These are phyloP conservation scores for Drosophila gaucha DNA, from an alignment of 2,888 invertebrate species.

Conservation along the genomic window DNA sequence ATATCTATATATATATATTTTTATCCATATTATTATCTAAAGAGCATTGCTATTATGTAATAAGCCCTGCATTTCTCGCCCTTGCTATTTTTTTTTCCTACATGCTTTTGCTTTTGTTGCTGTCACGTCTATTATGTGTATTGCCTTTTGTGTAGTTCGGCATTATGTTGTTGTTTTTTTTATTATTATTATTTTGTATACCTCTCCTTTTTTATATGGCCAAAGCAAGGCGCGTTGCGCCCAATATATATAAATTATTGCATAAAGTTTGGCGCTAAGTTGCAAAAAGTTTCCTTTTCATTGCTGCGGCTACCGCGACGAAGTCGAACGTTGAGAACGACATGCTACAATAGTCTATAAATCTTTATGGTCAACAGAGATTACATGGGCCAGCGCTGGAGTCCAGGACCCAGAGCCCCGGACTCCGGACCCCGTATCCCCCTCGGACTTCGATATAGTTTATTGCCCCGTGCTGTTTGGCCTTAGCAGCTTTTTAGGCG, in stretches of 20 bases:
- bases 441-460: conserved; percentile 58
- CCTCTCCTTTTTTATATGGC: conserved; percentile 17
- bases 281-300: conserved; percentile 81
- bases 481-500: conserved; percentile 76
- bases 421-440: not conserved
- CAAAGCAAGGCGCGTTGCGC: conserved; percentile 34
- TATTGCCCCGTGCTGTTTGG: conserved; percentile 66
- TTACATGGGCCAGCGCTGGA: conserved; percentile 67
- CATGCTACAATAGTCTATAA: conserved; percentile 81
- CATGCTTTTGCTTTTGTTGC: conserved; percentile 45
- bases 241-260: conserved; percentile 82
- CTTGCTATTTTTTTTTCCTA: conserved; percentile 2
- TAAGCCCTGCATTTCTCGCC: not conserved
- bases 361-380: conserved; percentile 81
- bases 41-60: conserved; percentile 41
- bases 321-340: conserved; percentile 45
- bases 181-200: conserved; percentile 40
- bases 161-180: conserved; percentile 43
- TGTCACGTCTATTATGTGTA: conserved; percentile 60
- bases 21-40: too few species aligned
- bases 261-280: conserved; percentile 82
- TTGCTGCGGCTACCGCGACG: conserved; percentile 67
- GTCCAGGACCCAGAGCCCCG: conserved; percentile 1
- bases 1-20: not conserved
- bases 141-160: conserved; percentile 71